Percentiles rank a stretch among this genome's conserved stretches.
phyloP scores from a whole-genome alignment of 2,888 invertebrate species.

The Fragum sueziense region DNA sequence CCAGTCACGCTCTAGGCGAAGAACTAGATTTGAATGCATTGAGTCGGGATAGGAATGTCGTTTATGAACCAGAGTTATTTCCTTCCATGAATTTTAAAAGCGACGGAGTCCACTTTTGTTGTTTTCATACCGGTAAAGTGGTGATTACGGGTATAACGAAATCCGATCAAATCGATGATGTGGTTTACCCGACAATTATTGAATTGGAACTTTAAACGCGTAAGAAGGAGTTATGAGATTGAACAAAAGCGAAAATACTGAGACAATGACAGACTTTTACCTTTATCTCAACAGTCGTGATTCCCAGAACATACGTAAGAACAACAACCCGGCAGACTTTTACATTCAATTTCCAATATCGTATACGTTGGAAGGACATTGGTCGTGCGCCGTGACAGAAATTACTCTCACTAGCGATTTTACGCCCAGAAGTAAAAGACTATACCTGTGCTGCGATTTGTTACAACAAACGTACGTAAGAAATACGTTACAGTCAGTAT shows the following conservation, averaged over 20 bases:
- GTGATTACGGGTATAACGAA: slow-evolving; percentile 37
- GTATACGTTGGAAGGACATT: slow-evolving; percentile 32
- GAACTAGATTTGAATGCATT: slow-evolving; percentile 8
- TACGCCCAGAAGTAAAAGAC: slow-evolving; percentile 21
- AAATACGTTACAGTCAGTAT: slow-evolving; percentile 12
- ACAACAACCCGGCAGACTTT: slow-evolving; percentile 36
- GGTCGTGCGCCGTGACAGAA: slow-evolving; percentile 33
- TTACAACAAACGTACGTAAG: slow-evolving; percentile 29
- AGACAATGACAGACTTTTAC: slow-evolving; percentile 26
- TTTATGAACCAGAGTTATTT: slow-evolving; percentile 36
- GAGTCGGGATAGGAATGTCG: background rate
- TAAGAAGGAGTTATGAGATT: background rate
- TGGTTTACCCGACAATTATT: slow-evolving; percentile 2
- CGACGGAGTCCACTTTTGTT: slow-evolving; percentile 15
- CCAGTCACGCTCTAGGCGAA: slow-evolving; percentile 5
- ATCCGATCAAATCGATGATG: background rate
- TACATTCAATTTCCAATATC: slow-evolving; percentile 32
- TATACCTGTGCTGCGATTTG: slow-evolving; percentile 39
- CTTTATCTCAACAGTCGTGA: slow-evolving; percentile 23
- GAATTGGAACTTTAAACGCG: slow-evolving; percentile 7
- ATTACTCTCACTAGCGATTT: slow-evolving; percentile 31
- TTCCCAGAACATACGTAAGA: slow-evolving; percentile 18
- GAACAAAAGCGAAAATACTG: too few relatives aligned
- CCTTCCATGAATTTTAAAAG: slow-evolving; percentile 17
- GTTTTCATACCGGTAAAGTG: slow-evolving; percentile 39